phyloP scores from a whole-genome alignment of 2,113 vertebrate genomes.

The Calidris pugnax region DNA sequence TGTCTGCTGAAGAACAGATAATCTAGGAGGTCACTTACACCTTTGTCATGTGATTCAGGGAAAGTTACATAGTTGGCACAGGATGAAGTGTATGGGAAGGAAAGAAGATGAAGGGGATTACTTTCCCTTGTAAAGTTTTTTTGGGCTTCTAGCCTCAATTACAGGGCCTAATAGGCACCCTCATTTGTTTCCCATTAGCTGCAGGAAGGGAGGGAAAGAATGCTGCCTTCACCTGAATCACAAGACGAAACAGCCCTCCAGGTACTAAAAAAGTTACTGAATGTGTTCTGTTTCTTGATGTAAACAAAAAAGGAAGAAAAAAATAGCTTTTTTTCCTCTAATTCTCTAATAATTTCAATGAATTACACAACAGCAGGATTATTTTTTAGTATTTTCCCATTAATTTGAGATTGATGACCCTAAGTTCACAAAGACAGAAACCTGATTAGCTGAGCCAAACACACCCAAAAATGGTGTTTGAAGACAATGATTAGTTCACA shows the following conservation, averaged over 20 bases:
- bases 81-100: neutral
- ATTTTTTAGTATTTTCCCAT: neutral
- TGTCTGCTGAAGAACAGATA: neutral
- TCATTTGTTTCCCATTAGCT: constrained; percentile 7
- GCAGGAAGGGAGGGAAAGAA: neutral
- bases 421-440: neutral
- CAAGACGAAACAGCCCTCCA: neutral
- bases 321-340: neutral
- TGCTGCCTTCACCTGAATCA: neutral
- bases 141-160: neutral
- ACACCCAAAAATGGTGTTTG: neutral
- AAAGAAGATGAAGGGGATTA: neutral
- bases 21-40: neutral
- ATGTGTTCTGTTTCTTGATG: neutral
- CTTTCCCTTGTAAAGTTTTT: neutral
- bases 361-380: neutral
- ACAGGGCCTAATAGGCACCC: neutral
- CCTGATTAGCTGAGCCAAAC: neutral
- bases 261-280: neutral
- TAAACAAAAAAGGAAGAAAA: neutral
- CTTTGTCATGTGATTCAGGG: neutral
- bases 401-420: neutral
- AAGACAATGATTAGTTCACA: neutral
- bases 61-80: neutral
- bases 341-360: neutral